Evolutionary conservation across 1,140 invertebrate genomes (phyloP).

Genomic region (Ostrea denselamellosa): DNA sequence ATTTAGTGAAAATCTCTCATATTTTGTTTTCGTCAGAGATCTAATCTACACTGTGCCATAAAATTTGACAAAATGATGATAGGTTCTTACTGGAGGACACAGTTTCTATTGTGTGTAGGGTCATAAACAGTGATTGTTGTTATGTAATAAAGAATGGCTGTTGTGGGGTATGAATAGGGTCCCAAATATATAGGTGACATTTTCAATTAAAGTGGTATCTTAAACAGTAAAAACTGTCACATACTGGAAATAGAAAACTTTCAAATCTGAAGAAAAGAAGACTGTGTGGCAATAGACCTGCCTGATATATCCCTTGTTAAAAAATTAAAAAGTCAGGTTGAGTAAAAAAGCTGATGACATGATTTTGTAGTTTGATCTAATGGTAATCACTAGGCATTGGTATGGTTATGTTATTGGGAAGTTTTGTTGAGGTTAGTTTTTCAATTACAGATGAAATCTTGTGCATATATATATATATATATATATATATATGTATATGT

Average conservation of each 20-base stretch:
- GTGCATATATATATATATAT: too few relatives aligned
- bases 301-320: not conserved
- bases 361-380: not conserved
- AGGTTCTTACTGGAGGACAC: not conserved
- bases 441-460: too few relatives aligned
- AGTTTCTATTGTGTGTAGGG: not conserved
- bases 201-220: not conserved
- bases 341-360: not conserved
- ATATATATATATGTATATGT: too few relatives aligned
- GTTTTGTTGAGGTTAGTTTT: not conserved
- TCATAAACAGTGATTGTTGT: not conserved
- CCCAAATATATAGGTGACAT: not conserved
- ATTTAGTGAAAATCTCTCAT: not conserved
- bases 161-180: not conserved
- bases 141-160: not conserved
- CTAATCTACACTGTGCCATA: not conserved
- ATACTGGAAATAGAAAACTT: not conserved
- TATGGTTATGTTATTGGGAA: not conserved
- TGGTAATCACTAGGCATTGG: not conserved
- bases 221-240: not conserved
- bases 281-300: not conserved
- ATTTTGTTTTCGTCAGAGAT: not conserved
- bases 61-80: constrained; percentile 10
- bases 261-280: not conserved
- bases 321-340: not conserved